Base-by-base conservation (phyloP, 2,888 invertebrate species). In the Meganola albula region DNA sequence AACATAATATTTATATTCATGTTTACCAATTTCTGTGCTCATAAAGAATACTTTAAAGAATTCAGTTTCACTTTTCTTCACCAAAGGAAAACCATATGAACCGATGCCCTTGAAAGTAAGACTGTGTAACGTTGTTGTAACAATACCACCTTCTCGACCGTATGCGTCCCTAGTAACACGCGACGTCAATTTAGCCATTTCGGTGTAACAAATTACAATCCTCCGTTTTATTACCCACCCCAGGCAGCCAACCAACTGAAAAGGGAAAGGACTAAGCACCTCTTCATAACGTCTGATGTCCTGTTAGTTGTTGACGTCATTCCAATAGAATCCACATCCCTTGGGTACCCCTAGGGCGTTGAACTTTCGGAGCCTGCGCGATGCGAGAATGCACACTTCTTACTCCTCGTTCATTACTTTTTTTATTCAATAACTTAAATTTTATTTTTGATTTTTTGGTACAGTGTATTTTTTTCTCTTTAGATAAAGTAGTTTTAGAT, bases 271-370 rank as follows among this genome's bases (percentile, higher is more conserved):
- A 63, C 60, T 40, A 50, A 51, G 36, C 38, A 50, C 44, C 69
- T 78, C 77, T 61, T 75, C 31, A 20, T 22, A 29, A 37, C 38
- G 57, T 75, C 67, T 87, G 80, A 51, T 49, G 49, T 72, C 87
- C 87, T 87, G 78, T 44, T 88, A 79, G 69, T 79, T 87, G 82
- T 88, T 88, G 88, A 88, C 87, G 88, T 88, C 87, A 87, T 82
- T 78, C 76, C 75, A 80, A 82, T 74, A 74, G 76, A 76, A 72
- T 73, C 66, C 70, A 73, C 76, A 80, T 82, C 83, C 84, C 79
- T 76, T 67, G 71, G 76, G 80, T 76, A 77, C 80, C 84, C 66
- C 66, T 61, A 64, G 69, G 58, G 37, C 65, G 41, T 63, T 68
- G 63, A 68, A 58, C 68, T 58, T 49, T 40, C 31, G 24, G 40